phyloP scores from a whole-genome alignment of 2,888 invertebrate genomes.

The Sphaerophoria rueppellii region DNA sequence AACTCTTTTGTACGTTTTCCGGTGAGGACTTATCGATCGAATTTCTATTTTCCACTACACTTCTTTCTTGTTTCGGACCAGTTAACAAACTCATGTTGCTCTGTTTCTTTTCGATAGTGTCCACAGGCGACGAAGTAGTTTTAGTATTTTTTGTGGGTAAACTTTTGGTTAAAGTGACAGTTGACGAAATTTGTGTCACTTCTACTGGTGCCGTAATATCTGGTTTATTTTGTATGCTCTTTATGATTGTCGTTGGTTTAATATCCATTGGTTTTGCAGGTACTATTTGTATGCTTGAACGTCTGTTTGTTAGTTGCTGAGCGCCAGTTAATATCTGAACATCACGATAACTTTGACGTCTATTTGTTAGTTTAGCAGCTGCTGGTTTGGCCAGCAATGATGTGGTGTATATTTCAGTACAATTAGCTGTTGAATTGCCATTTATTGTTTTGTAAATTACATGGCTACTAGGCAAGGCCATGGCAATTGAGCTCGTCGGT shows the following conservation, averaged over 20 bases:
- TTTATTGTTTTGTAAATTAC: constrained; percentile 47
- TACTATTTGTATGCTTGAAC: constrained; percentile 29
- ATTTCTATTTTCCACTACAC: constrained; percentile 21
- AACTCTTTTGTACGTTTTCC: constrained; percentile 50
- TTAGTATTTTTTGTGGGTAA: constrained; percentile 13
- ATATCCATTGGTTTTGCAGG: constrained; percentile 5
- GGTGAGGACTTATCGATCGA: not conserved
- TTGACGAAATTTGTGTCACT: constrained; percentile 65
- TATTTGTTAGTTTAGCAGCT: not conserved
- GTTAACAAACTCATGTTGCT: constrained; percentile 27
- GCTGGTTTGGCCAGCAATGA: constrained; percentile 20
- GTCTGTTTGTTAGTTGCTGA: constrained; percentile 3
- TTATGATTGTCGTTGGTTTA: constrained; percentile 14
- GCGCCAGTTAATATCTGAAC: not conserved
- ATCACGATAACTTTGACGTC: constrained; percentile 18
- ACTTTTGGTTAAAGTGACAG: constrained; percentile 64
- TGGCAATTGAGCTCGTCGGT: constrained; percentile 2
- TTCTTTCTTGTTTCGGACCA: constrained; percentile 45
- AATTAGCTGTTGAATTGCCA: constrained; percentile 7
- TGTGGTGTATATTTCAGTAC: constrained; percentile 41
- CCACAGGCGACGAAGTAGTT: constrained; percentile 44
- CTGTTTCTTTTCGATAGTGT: constrained; percentile 60
- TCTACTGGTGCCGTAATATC: constrained; percentile 28
- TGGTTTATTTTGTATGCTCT: constrained; percentile 1
- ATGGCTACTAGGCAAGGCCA: constrained; percentile 14